A percentile compares a stretch with the other conserved stretches of the same genome.
phyloP scores from a whole-genome alignment of 2,113 vertebrate genomes.

The Smithornis capensis region DNA sequence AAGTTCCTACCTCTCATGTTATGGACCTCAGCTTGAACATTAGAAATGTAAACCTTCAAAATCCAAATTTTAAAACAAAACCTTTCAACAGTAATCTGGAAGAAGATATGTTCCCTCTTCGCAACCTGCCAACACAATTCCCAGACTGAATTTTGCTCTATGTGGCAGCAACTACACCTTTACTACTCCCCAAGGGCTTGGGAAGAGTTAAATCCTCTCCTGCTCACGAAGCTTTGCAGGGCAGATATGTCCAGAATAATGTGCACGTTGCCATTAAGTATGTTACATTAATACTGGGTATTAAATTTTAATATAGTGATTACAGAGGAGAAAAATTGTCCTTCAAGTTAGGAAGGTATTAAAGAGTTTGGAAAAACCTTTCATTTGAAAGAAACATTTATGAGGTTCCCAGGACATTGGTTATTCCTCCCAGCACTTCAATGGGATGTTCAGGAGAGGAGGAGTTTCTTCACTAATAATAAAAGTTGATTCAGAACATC shows the following conservation, averaged over 20 bases:
- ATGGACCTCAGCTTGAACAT: not conserved
- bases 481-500: not conserved
- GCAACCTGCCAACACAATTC: not conserved
- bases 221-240: not conserved
- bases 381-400: slow-evolving; percentile 8
- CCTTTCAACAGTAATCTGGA: not conserved
- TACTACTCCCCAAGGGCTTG: not conserved
- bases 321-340: slow-evolving; percentile 67
- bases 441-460: not conserved
- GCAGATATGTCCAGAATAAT: not conserved
- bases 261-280: slow-evolving; percentile 5
- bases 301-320: slow-evolving; percentile 75
- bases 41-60: not conserved
- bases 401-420: not conserved
- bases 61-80: not conserved
- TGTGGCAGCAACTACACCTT: not conserved
- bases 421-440: not conserved
- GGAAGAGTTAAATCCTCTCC: not conserved
- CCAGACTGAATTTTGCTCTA: not conserved
- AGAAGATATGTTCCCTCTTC: not conserved
- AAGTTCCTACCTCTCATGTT: not conserved
- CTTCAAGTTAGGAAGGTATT: slow-evolving; percentile 53
- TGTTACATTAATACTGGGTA: slow-evolving; percentile 59
- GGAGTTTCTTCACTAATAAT: not conserved
- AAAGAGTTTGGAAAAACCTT: slow-evolving; percentile 14